Evolutionary conservation across 2,797 vertebrate species (phyloP).

Genomic region (Anableps anableps): DNA sequence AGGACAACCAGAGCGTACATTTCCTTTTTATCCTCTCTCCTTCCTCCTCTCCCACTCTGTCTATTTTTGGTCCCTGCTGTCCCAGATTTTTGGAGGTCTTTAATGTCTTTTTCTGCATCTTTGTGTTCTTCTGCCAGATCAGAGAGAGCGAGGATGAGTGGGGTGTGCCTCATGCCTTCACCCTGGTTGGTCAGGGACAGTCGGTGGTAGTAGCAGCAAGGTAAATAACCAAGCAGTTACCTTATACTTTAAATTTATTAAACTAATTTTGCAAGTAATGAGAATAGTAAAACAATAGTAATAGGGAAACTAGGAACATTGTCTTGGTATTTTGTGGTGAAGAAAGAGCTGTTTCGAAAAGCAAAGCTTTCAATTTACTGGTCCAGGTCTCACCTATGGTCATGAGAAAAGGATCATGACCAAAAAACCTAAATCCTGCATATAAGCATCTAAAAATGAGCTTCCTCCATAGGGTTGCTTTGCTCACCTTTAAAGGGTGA

Average conservation of each 20-base stretch:
- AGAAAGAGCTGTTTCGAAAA: not conserved
- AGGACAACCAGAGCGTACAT: slow-evolving; percentile 26
- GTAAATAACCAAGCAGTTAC: slow-evolving; percentile 67
- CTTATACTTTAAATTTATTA: not conserved
- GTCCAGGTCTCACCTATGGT: not conserved
- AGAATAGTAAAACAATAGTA: too few relatives aligned
- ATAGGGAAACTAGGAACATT: not conserved
- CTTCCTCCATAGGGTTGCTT: not conserved
- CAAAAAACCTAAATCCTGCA: not conserved
- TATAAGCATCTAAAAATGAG: not conserved
- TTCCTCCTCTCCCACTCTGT: slow-evolving; percentile 37
- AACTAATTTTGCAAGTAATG: not conserved
- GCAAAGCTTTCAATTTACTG: not conserved
- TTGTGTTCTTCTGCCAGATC: slow-evolving; percentile 80
- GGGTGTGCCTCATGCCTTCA: slow-evolving; percentile 95
- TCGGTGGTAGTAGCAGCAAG: slow-evolving; percentile 94
- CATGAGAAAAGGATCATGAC: not conserved
- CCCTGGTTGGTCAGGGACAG: slow-evolving; percentile 90
- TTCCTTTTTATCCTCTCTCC: slow-evolving; percentile 44
- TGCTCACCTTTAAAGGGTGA: not conserved
- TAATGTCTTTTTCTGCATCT: slow-evolving; percentile 59
- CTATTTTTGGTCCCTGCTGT: slow-evolving; percentile 69
- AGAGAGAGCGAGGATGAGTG: slow-evolving; percentile 97
- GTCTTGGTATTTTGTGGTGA: not conserved
- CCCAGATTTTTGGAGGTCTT: slow-evolving; percentile 58